Evolutionary conservation across 2,888 invertebrate genomes (phyloP), one percentile per base, ranked within the genome.

Genomic region (Eristalis arbustorum): DNA sequence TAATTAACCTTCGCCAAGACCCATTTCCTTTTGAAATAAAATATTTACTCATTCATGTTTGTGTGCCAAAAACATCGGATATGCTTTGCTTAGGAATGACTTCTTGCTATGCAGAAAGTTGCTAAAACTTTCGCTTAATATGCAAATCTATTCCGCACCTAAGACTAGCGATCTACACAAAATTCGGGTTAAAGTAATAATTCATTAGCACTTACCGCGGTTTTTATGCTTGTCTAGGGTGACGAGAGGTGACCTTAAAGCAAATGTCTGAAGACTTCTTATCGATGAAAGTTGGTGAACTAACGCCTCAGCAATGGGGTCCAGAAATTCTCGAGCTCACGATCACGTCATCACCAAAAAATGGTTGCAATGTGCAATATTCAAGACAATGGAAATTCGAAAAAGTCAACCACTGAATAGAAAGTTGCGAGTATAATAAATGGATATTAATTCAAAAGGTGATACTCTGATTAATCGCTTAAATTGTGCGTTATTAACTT

Each of bases 41-140:
- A 18, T 8, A 49, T 18, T 6, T 49, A 2, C 6, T 49, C n/a
- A 49, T 49, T 49, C 18, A 49, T 49, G 8, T 18, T 18, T 49
- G 8, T 49, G 8, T 49, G 49, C 8, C 49, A 49, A 49, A 49
- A 18, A 49, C 18, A 49, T 18, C 18, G 8, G 49, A 49, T 49
- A 18, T 49, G 49, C 18, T 18, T 49, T n/a, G 49, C 49, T 18
- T 18, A 49, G 18, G 18, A 49, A 49, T 1, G 4, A 18, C 8
- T 18, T 49, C 49, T 49, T 18, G 8, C 49, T 49, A 49, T 49
- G 49, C 49, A 49, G 49, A 49, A 49, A 49, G 49, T 49, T 49
- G 49, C 49, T 8, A 49, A 68, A 68, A 25, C 68, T 69, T 69
- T 69, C 59, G 56, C 59, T 57, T 69, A 37, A 69, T 25, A 59